These are phyloP conservation scores for Mongoloraphidia duomilia DNA, from an alignment of 2,888 invertebrate genomes.

Conservation along the genomic window DNA sequence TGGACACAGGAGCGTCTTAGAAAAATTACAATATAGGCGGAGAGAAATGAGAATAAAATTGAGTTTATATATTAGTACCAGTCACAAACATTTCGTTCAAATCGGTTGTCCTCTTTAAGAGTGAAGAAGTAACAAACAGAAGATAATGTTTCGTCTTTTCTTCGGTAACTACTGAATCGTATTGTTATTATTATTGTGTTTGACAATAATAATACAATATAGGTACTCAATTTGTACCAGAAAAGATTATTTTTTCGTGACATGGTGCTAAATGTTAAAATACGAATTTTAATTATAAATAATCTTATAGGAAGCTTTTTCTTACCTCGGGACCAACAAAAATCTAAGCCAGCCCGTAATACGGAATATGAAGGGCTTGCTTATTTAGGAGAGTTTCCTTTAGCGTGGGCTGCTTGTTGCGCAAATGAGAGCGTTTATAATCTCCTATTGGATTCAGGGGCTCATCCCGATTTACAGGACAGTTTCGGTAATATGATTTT, in stretches of 20 bases:
- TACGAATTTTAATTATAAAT: neutral
- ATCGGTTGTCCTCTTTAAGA: too few relatives aligned
- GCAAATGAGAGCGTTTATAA: constrained; percentile 97
- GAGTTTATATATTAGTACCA: too few relatives aligned
- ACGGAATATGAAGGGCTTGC: constrained; percentile 95
- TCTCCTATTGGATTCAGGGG: constrained; percentile 77
- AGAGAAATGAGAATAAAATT: too few relatives aligned
- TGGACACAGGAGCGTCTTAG: too few relatives aligned
- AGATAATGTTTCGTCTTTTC: too few relatives aligned
- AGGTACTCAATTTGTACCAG: neutral
- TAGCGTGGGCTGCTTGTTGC: constrained; percentile 96
- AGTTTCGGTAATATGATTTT: constrained; percentile 95
- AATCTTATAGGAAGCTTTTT: constrained; percentile 65
- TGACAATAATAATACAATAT: neutral
- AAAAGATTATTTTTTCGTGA: neutral
- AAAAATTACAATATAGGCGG: neutral
- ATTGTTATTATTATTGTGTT: neutral
- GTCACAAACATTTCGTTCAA: too few relatives aligned
- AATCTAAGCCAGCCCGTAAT: constrained; percentile 55
- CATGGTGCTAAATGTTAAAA: neutral
- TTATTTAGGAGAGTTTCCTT: constrained; percentile 92
- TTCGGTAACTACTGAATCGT: too few relatives aligned
- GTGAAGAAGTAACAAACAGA: too few relatives aligned
- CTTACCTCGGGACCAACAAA: constrained; percentile 86
- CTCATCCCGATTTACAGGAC: constrained; percentile 92